Percentiles rank a stretch among this genome's conserved stretches.
Conservation (phyloP, 2,113 vertebrate species). For the Columbina picui region DNA sequence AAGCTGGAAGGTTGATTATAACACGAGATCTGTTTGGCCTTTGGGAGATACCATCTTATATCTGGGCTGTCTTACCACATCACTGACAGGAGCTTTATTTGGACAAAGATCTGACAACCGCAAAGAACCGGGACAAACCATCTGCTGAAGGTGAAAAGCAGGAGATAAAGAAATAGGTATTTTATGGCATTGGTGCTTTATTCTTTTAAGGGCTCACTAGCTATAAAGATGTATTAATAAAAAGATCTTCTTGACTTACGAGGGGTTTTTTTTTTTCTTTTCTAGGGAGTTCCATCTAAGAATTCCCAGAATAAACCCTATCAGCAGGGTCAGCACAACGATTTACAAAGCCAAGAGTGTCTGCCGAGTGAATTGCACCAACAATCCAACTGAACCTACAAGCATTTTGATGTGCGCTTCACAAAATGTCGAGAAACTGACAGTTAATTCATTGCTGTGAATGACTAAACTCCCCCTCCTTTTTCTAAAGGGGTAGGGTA, state of each 20-base stretch:
- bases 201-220: not conserved
- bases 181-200: not conserved
- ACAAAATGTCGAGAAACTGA: not conserved
- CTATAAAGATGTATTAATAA: not conserved
- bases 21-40: not conserved
- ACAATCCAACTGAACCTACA: not conserved
- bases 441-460: constrained; percentile 30
- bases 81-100: not conserved
- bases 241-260: not conserved
- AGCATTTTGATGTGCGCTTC: constrained; percentile 13
- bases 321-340: constrained; percentile 66
- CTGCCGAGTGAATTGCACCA: constrained; percentile 10
- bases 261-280: not conserved
- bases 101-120: not conserved
- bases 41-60: not conserved
- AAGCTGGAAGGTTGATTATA: not conserved
- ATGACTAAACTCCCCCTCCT: not conserved
- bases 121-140: not conserved
- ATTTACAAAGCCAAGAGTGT: constrained; percentile 57
- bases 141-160: not conserved
- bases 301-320: constrained; percentile 43
- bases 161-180: not conserved
- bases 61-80: not conserved
- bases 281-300: constrained; percentile 51
- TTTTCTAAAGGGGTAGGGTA: constrained; percentile 33